Percentiles rank a stretch among this genome's conserved stretches.
phyloP scores from a whole-genome alignment of 2,888 invertebrate species.

The Perizoma affinitatum region DNA sequence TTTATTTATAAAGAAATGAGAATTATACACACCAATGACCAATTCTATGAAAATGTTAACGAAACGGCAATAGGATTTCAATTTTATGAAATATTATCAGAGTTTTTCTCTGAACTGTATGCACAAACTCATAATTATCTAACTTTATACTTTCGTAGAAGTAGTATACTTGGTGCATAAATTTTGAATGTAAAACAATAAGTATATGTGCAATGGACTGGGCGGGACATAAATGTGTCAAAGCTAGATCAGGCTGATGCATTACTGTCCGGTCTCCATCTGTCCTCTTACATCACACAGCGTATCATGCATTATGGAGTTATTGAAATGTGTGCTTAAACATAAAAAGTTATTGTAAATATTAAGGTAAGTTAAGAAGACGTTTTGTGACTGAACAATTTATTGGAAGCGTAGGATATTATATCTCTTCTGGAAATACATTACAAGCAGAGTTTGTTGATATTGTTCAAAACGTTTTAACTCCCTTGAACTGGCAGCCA shows the following conservation, averaged over 20 bases:
- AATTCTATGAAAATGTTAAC: no score
- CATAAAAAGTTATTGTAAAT: constrained; percentile 15
- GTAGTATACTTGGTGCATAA: background rate
- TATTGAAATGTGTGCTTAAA: constrained; percentile 32
- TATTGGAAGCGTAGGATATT: background rate
- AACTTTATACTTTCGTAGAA: no score
- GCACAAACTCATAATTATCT: no score
- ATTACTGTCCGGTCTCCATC: constrained; percentile 2
- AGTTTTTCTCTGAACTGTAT: no score
- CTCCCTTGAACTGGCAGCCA: no score
- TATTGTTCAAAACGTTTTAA: no score
- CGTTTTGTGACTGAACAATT: constrained; percentile 10
- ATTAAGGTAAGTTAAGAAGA: constrained; percentile 9
- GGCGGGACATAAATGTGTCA: constrained; percentile 23
- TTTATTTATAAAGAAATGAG: no score
- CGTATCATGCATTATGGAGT: constrained; percentile 36
- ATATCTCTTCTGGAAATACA: no score
- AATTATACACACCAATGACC: no score
- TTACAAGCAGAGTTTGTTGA: no score
- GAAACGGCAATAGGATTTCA: no score
- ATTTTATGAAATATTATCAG: no score
- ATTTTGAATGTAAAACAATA: constrained; percentile 4
- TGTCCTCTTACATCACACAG: constrained; percentile 26
- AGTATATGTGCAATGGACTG: background rate
- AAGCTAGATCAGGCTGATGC: constrained; percentile 14